phyloP scores from a whole-genome alignment of 2,888 invertebrate species.

The Papilio protenor region DNA sequence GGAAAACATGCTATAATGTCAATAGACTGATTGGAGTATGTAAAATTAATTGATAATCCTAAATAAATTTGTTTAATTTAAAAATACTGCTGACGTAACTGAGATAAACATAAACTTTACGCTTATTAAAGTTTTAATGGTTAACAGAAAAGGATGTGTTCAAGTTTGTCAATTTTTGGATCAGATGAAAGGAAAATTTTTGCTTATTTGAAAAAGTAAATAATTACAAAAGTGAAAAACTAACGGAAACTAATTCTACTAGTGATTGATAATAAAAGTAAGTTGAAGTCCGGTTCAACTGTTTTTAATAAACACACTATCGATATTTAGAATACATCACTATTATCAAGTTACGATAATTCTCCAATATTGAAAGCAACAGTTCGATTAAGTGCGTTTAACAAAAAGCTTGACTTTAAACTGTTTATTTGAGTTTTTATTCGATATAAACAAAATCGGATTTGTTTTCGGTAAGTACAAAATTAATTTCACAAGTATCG shows the following conservation, averaged over 20 bases:
- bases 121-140: too few species aligned
- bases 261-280: background rate
- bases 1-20: background rate
- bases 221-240: background rate
- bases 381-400: conserved; percentile 47
- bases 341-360: conserved; percentile 45
- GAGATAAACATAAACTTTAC: too few species aligned
- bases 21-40: too few species aligned
- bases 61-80: too few species aligned
- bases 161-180: too few species aligned
- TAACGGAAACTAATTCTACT: background rate
- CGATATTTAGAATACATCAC: conserved; percentile 37
- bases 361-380: conserved; percentile 46
- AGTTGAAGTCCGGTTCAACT: background rate
- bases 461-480: conserved; percentile 4
- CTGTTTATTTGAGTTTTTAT: conserved; percentile 35
- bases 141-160: too few species aligned
- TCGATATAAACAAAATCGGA: background rate
- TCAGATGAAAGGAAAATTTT: too few species aligned
- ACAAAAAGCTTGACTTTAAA: conserved; percentile 40
- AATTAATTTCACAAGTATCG: background rate
- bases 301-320: conserved; percentile 21
- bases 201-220: too few species aligned
- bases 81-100: too few species aligned
- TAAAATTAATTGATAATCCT: too few species aligned